These are phyloP conservation scores for Diorhabda sublineata DNA, from an alignment of 1,140 invertebrate genomes.

Conservation along the genomic window DNA sequence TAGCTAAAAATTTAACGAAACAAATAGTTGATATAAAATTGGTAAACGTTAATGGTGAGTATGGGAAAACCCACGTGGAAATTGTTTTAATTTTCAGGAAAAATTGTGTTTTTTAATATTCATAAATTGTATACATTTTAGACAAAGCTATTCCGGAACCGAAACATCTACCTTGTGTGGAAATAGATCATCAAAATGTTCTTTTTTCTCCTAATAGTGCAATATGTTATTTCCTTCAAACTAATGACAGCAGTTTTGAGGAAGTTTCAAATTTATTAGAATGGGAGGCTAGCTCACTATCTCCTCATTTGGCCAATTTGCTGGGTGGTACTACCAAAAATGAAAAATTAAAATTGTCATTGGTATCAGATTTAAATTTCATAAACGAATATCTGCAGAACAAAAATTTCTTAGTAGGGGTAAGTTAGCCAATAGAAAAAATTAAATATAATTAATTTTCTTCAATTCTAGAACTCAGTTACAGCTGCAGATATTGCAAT, in stretches of 20 bases:
- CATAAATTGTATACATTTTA: conserved; percentile 21
- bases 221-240: conserved; percentile 52
- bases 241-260: conserved; percentile 40
- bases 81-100: conserved; percentile 16
- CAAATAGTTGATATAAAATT: conserved; percentile 52
- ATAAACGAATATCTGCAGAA: conserved; percentile 43
- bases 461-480: conserved; percentile 49
- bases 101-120: background rate
- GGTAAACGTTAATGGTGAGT: conserved; percentile 55
- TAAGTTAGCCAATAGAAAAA: conserved; percentile 19
- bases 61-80: conserved; percentile 19
- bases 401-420: conserved; percentile 27
- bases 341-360: conserved; percentile 49
- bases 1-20: conserved; percentile 60
- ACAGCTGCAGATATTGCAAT: conserved; percentile 60
- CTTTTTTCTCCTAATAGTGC: conserved; percentile 57
- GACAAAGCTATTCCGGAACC: conserved; percentile 39
- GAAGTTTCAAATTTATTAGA: conserved; percentile 64
- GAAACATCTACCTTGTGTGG: conserved; percentile 51
- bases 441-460: background rate
- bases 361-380: conserved; percentile 49
- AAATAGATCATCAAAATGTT: conserved; percentile 47
- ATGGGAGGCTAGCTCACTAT: conserved; percentile 67
- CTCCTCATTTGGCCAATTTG: conserved; percentile 53
- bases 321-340: conserved; percentile 49